Percentiles rank a stretch among this genome's conserved stretches.
These are phyloP conservation scores for Lepidotrigona ventralis DNA, from an alignment of 1,140 invertebrate species.

Conservation along the genomic window DNA sequence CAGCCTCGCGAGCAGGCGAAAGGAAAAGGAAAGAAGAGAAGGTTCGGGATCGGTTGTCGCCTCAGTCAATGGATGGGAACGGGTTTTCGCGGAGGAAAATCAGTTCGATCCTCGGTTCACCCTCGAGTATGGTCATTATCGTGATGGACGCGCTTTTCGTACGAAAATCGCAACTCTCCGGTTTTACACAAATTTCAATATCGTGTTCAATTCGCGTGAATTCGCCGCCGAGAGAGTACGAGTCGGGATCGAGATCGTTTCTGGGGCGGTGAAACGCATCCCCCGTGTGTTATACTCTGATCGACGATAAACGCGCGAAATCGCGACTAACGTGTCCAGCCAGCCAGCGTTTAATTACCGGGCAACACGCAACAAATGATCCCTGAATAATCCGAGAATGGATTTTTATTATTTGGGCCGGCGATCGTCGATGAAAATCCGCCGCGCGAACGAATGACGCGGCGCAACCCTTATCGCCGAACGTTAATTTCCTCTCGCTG, in stretches of 20 bases:
- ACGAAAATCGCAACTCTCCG: constrained; percentile 7
- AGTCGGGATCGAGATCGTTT: background rate
- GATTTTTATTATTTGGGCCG: background rate
- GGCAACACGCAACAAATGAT: constrained; percentile 21
- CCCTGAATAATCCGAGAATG: constrained; percentile 14
- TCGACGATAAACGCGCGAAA: background rate
- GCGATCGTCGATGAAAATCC: background rate
- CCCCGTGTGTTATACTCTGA: background rate
- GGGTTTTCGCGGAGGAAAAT: constrained; percentile 13
- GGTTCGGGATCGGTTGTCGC: background rate
- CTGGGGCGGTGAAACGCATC: background rate
- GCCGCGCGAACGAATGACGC: background rate
- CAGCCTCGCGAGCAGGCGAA: background rate
- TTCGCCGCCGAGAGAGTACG: constrained; percentile 2
- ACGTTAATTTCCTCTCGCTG: constrained; percentile 4
- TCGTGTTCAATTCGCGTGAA: background rate
- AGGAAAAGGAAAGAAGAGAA: background rate
- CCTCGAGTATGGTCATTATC: background rate
- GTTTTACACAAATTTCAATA: constrained; percentile 21
- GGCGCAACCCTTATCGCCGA: constrained; percentile 1
- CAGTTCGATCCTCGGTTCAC: background rate
- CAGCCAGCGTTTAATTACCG: constrained; percentile 17
- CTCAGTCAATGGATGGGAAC: background rate
- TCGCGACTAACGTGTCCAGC: background rate
- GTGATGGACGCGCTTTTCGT: background rate